These are phyloP conservation scores for Conistra vaccinii DNA, from an alignment of 2,888 invertebrate species.

Conservation along the genomic window DNA sequence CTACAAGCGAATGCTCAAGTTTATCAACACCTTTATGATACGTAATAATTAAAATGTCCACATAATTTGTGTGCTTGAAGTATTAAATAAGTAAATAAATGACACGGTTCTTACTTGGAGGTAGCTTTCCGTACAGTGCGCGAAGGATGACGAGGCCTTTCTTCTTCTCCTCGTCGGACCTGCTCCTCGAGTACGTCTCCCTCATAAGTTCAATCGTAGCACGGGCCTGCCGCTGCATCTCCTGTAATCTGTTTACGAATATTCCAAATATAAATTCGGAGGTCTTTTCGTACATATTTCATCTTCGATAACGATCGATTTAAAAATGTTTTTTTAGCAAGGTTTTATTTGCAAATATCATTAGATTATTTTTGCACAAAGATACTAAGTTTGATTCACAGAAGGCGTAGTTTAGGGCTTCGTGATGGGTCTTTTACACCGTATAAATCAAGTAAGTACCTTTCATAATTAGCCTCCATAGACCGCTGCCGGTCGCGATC, in stretches of 20 bases:
- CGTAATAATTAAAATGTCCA: neutral
- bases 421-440: neutral
- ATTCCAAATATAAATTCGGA: conserved; percentile 7
- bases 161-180: conserved; percentile 94
- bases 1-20: too few species aligned
- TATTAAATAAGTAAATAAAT: neutral
- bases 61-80: neutral
- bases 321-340: neutral
- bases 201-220: conserved; percentile 97
- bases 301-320: neutral
- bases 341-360: neutral
- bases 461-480: conserved; percentile 94
- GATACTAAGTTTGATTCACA: neutral
- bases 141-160: conserved; percentile 96
- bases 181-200: conserved; percentile 96
- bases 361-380: neutral
- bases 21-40: neutral
- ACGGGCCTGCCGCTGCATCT: conserved; percentile 96
- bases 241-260: conserved; percentile 90
- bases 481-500: conserved; percentile 95
- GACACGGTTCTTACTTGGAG: conserved; percentile 74
- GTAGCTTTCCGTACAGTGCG: conserved; percentile 95
- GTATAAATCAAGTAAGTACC: conserved; percentile 76
- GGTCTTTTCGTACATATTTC: neutral
- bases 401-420: neutral